These are phyloP conservation scores for Biston betularia DNA, from an alignment of 2,888 invertebrate genomes.

Conservation along the genomic window DNA sequence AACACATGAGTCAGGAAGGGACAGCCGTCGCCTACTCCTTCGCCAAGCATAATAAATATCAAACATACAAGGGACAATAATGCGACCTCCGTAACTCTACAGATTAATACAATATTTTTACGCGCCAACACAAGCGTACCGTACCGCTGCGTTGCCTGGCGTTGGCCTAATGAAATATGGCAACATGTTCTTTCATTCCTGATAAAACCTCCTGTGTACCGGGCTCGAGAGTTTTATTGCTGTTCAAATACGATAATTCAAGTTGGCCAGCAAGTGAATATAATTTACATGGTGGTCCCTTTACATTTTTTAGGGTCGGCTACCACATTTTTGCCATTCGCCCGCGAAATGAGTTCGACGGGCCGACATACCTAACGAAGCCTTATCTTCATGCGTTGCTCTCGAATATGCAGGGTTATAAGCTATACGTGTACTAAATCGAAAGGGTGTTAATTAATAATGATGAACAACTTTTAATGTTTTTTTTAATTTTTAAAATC, in stretches of 20 bases:
- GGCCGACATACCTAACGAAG: slow-evolving; percentile 47
- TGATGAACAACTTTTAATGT: too few species aligned
- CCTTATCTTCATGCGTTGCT: slow-evolving; percentile 53
- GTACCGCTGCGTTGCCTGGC: slow-evolving; percentile 52
- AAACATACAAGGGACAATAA: slow-evolving; percentile 69
- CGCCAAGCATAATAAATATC: slow-evolving; percentile 69
- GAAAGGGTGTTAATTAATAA: too few species aligned
- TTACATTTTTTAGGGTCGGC: slow-evolving; percentile 67
- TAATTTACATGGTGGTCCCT: slow-evolving; percentile 81
- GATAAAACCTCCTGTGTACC: slow-evolving; percentile 75
- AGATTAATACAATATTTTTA: slow-evolving; percentile 82
- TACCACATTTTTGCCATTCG: slow-evolving; percentile 70
- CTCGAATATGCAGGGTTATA: slow-evolving; percentile 41
- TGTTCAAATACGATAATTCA: slow-evolving; percentile 76
- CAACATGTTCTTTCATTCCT: slow-evolving; percentile 76
- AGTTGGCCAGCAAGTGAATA: slow-evolving; percentile 70
- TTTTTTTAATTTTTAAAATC: too few species aligned
- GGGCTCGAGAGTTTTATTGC: slow-evolving; percentile 75
- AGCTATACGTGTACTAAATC: too few species aligned
- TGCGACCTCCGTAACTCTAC: slow-evolving; percentile 70
- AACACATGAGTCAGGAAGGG: slow-evolving; percentile 60
- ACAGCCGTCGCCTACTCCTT: slow-evolving; percentile 63
- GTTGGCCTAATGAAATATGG: slow-evolving; percentile 80
- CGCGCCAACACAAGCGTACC: slow-evolving; percentile 70
- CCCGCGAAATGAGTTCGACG: slow-evolving; percentile 49